Evolutionary conservation across 1,140 invertebrate genomes (phyloP), one percentile per base, ranked within the genome.

Genomic region (Drosophila elegans): DNA sequence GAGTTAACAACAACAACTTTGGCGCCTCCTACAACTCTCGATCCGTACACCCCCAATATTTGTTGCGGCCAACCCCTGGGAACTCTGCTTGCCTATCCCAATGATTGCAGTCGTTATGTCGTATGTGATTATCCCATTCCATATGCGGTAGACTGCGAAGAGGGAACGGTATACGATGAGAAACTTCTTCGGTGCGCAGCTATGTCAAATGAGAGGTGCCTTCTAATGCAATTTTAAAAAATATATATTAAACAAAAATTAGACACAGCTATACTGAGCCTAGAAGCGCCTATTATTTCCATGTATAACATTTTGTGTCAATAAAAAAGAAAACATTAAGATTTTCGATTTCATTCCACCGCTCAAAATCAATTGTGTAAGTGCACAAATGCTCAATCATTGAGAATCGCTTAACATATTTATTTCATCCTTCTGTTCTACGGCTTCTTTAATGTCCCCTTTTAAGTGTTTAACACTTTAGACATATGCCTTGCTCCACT

Each of bases 71-170:
- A 48, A 27, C 27, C 42, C 12, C 38, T 76, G 9, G 81, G 84
- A 25, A 85, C 78, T 7, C 27, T 60, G 41, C 16, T 89, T n/a
- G 42, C 84, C 2, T 86, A 91, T 74, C 81, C 85, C 4, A 69
- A 73, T 36, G 69, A 82, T 45, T 80, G 72, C 32, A 67, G 54
- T 16, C 62, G 78, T 4, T 91, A 83, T 51, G 73, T 91, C 3
- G 57, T 83, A 7, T 91, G 88, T 36, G 73, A 78, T 44, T 85
- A 86, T 12, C 64, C 64, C 10, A 68, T 68, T 52, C 64, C 64
- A 25, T 68, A 68, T 68, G 38, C 64, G 1, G 64, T 68, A 1
- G 45, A 52, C 12, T 68, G 64, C 25, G 60, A 51, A 0, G 64
- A 51, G 46, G 64, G 60, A 45, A 66, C 46, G 1, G 32, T 68